A percentile compares a stretch with the other conserved stretches of the same genome.
These are phyloP conservation scores for Xestia rhomboidea DNA, from an alignment of 2,888 invertebrate genomes.

Conservation along the genomic window DNA sequence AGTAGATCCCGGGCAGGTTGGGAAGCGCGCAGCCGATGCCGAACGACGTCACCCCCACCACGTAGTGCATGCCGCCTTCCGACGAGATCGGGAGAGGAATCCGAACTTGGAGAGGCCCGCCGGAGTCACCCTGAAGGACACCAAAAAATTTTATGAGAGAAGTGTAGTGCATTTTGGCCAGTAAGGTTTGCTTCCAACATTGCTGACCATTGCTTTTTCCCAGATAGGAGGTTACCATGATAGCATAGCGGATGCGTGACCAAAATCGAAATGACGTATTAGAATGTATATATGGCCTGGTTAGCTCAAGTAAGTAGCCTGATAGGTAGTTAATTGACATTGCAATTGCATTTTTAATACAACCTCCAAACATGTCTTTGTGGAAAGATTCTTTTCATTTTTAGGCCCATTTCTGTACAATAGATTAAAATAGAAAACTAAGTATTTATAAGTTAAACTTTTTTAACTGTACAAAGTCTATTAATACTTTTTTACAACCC, in stretches of 20 bases:
- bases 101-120: constrained; percentile 91
- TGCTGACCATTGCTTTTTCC: neutral
- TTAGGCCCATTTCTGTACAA: too few relatives aligned
- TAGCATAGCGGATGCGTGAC: neutral
- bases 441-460: too few relatives aligned
- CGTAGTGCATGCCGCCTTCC: constrained; percentile 73
- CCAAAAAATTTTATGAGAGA: neutral
- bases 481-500: too few relatives aligned
- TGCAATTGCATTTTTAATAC: too few relatives aligned
- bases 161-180: neutral
- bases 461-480: too few relatives aligned
- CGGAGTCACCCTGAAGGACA: constrained; percentile 86
- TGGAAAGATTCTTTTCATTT: too few relatives aligned
- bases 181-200: neutral
- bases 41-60: constrained; percentile 83
- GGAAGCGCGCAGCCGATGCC: constrained; percentile 78
- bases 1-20: constrained; percentile 79
- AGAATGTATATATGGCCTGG: neutral
- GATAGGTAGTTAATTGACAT: neutral
- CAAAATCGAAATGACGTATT: neutral
- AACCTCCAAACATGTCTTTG: too few relatives aligned
- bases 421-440: too few relatives aligned
- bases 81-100: constrained; percentile 56
- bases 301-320: neutral
- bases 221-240: neutral